Evolutionary conservation across 1,140 invertebrate species (phyloP).

Genomic region (Harpegnathos saltator): DNA sequence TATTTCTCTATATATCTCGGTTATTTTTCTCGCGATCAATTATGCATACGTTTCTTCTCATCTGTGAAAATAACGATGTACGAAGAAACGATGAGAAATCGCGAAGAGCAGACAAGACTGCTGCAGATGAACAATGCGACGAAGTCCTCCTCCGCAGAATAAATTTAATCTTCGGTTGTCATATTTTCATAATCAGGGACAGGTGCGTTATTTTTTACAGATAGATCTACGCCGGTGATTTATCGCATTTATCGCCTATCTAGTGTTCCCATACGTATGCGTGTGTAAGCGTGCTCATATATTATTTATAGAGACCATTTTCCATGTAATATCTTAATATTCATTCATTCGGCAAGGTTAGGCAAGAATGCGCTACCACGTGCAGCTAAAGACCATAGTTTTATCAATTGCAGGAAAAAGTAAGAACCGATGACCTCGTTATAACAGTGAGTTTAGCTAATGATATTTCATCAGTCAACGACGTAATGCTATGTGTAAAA

Average conservation of each 20-base stretch:
- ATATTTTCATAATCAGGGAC: background rate
- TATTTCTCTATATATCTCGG: too few relatives aligned
- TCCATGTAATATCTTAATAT: background rate
- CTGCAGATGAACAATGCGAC: background rate
- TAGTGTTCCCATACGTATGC: too few relatives aligned
- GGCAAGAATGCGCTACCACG: background rate
- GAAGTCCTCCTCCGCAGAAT: background rate
- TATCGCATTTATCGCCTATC: constrained; percentile 23
- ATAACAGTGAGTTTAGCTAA: too few relatives aligned
- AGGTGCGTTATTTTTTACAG: constrained; percentile 29
- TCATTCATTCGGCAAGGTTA: background rate
- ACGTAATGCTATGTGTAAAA: too few relatives aligned
- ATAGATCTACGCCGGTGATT: constrained; percentile 10
- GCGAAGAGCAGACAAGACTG: background rate
- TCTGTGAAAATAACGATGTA: background rate
- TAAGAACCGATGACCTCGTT: too few relatives aligned
- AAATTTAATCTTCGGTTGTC: background rate
- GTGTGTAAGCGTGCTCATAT: background rate
- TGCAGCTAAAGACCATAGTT: background rate
- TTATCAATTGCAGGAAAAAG: too few relatives aligned
- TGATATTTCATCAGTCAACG: too few relatives aligned
- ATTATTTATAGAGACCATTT: background rate
- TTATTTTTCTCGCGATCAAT: too few relatives aligned
- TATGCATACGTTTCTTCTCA: background rate
- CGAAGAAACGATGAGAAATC: background rate